Evolutionary conservation across 2,113 vertebrate species (phyloP), one percentile per base, ranked within the genome.

Genomic region (Grantiella picta): DNA sequence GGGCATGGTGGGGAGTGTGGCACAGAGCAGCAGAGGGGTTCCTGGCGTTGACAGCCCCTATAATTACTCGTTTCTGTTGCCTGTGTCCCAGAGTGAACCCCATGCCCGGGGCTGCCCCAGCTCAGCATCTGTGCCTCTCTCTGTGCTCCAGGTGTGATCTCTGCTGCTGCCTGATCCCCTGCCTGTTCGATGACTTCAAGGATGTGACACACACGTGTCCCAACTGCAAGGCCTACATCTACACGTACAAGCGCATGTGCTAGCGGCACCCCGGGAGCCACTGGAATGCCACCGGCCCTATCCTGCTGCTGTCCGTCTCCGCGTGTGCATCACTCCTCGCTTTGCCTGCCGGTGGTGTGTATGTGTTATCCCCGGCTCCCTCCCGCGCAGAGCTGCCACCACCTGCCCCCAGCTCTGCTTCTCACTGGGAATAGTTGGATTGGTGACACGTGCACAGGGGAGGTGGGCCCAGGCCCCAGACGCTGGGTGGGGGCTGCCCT

Each of bases 201-300:
- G 99, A 99, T 22, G 99, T 99, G 98, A 99, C 99, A 5, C 99
- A 99, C 97, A 99, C 98, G 36, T 99, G 99, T 95, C 99, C 99
- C 91, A 98, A 98, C 98, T 99, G 99, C 98, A 99, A 99, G 98
- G 99, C 99, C 96, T 99, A 99, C 86, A 99, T 99, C 97, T 99
- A 99, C 97, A 99, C 99, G 54, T 99, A 99, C 98, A 99, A 99
- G 97, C 99, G 99, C 97, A 98, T 99, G 98, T 99, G 99, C 98
- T 99, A 99, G 98, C 96, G 28, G 95, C 71, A 1, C 54, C 61
- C 47, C 1, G 3, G 70, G 76, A 93, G 89, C 94, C 77, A 5
- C 92, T 22, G 90, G 33, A 59, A 12, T 4, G 64, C 29, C 71
- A 23, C 79, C 70, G 3, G 82, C 63, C 66, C 89, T 6, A 17